Base-by-base conservation (phyloP, 2,113 vertebrate genomes). In the Pyxicephalus adspersus region DNA sequence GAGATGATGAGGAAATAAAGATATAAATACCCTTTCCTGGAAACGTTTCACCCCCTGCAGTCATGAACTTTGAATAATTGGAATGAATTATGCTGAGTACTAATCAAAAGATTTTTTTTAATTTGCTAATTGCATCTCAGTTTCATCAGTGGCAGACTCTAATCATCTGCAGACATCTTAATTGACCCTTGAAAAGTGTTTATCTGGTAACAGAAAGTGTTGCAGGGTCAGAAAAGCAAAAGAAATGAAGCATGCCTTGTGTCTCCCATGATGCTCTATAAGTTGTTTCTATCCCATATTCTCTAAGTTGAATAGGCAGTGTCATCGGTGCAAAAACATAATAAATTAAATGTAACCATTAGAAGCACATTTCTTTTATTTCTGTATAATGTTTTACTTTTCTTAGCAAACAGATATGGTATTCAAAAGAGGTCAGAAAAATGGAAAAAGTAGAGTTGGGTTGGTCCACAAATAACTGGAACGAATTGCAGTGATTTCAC, bases 11-110 rank as follows among this genome's bases (percentile, higher is more conserved):
- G 90, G 89, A 91, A 89, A 91, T 87, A 83, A 75, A 79, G 90
- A 87, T 93, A 93, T 93, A 94, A 94, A 94, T 94, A 94, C 91
- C 90, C 92, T 92, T 94, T 94, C 92, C 92, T 91, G 91, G 90
- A 92, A 91, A 87, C 86, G 85, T 86, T 91, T 90, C 91, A 93
- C 92, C 93, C 91, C 93, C 92, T 86, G 92, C 89, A 90, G 93
- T 92, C 90, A 88, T 93, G 92, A 94, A 93, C 93, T 94, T 94
- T 94, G 92, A 93, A 93, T 94, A 94, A 94, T 94, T 94, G 92
- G 91, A 90, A 87, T 87, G 91, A 92, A 94, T 93, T 94, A 94
- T 93, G 91, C 92, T 90, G 91, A 94, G 91, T 91, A 91, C 92
- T 94, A 93, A 94, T 94, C 92, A 94, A 89, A 93, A 92, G 88